Base-by-base conservation (phyloP, 1,140 invertebrate genomes). In the Drosophila seguyi region DNA sequence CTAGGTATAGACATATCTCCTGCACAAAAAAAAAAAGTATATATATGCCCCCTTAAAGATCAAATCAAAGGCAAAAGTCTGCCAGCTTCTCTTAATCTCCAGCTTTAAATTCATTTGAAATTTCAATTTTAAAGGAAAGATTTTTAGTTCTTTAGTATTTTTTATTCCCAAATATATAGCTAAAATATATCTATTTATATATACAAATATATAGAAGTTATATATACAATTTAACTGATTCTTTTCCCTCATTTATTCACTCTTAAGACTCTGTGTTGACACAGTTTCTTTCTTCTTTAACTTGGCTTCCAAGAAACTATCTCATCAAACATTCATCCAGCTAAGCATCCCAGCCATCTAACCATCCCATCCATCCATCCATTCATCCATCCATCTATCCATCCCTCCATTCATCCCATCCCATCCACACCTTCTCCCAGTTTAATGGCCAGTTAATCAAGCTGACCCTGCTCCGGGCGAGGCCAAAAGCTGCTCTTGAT, bases 401-500 rank as follows among this genome's bases (percentile, higher is more conserved):
- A 55, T 25, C 16, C 7, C 14, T n/a, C 11, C 10, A 18, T 27
- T 4, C 14, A 41, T 41, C 18, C 10, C n/a, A 22, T 22, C 14
- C 39, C 16, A 57, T 29, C 14, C 14, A 22, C 14, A 25, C 45
- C 31, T 34, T 25, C n/a, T 14, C 48, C 27, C 31, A 67, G 66
- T 44, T 55, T 69, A 69, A 67, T 53, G 62, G 48, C 66, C 63
- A 62, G 66, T 67, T 69, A 67, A 69, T 69, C 66, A 69, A 48
- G 14, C 11, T 45, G 68, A 72, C 66, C 66, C 68, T 31, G 55
- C 44, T 41, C 36, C 45, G n/a, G 22, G 34, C 55, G 44, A 58
- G 58, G 63, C 57, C 38, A 69, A 75, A 71, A 71, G 53, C 75
- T 47, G 73, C 79, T 82, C 75, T 86, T 68, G 75, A 86, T 79